These are phyloP conservation scores for Rhea americana DNA, from an alignment of 2,113 vertebrate species.

Conservation along the genomic window DNA sequence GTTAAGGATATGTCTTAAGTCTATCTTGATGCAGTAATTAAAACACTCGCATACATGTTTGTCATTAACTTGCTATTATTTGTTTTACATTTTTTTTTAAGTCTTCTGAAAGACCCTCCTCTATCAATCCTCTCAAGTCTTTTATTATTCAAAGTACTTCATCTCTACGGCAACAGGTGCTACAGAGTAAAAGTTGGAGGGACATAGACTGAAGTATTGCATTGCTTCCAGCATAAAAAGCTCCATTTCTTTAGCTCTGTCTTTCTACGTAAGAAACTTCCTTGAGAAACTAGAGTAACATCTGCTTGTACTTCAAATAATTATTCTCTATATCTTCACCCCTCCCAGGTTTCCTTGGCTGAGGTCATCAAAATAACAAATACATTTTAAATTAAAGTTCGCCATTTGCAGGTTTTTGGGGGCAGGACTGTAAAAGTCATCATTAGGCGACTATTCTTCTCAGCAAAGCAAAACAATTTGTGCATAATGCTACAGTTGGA, in stretches of 20 bases:
- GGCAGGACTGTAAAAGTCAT: background rate
- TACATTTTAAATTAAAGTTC: slow-evolving; percentile 16
- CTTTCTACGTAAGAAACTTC: background rate
- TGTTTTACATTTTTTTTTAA: background rate
- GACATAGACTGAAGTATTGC: background rate
- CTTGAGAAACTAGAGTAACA: slow-evolving; percentile 18
- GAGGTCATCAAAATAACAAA: slow-evolving; percentile 12
- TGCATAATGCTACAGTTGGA: background rate
- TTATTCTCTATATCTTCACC: background rate
- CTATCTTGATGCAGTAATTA: background rate
- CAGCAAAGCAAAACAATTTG: background rate
- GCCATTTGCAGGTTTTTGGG: background rate
- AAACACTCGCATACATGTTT: background rate
- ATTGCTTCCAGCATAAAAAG: slow-evolving; percentile 1
- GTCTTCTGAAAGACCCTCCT: background rate
- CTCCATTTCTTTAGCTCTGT: background rate
- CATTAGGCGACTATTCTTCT: background rate
- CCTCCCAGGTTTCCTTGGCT: slow-evolving; percentile 7
- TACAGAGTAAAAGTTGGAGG: background rate
- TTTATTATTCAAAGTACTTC: background rate
- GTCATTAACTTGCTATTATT: background rate
- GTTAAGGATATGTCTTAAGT: background rate
- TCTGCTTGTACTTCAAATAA: slow-evolving; percentile 20
- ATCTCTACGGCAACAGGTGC: background rate
- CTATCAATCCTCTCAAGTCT: background rate